Conservation (phyloP, 2,113 vertebrate genomes). For the Hypanus sabinus region DNA sequence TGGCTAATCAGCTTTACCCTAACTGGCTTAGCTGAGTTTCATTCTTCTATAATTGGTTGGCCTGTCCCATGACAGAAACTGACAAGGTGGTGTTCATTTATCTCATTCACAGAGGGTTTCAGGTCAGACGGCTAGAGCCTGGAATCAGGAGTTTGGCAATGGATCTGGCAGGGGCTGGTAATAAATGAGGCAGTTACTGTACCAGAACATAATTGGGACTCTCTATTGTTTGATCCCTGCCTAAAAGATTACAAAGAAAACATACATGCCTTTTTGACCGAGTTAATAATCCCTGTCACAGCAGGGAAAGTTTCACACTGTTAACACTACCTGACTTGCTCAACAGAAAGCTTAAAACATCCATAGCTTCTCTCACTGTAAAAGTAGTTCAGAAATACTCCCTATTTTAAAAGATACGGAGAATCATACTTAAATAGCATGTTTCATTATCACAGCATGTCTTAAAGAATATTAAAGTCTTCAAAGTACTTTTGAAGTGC, state of each 20-base stretch:
- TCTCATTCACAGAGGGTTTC: neutral
- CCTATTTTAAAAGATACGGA: neutral
- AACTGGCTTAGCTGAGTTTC: constrained; percentile 16
- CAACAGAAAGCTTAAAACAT: neutral
- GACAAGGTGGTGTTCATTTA: constrained; percentile 30
- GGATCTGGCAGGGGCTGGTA: neutral
- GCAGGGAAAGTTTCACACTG: constrained; percentile 31
- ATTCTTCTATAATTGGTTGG: constrained; percentile 32
- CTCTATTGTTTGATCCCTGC: constrained; percentile 19
- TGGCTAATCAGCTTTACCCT: constrained; percentile 34
- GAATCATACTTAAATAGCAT: neutral
- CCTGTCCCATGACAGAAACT: constrained; percentile 31
- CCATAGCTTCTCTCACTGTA: neutral
- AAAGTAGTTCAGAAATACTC: neutral
- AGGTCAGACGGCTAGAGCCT: neutral
- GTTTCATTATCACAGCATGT: neutral
- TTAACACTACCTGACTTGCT: neutral
- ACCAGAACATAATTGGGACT: constrained; percentile 29
- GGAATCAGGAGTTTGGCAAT: constrained; percentile 24
- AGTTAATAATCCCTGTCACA: constrained; percentile 28
- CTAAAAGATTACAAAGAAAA: constrained; percentile 35
- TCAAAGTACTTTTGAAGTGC: neutral
- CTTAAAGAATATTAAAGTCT: neutral
- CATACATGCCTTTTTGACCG: constrained; percentile 37
- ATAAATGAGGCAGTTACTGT: constrained; percentile 34